Conservation (phyloP, 2,888 invertebrate genomes). For the Nemapogon koenigi region DNA sequence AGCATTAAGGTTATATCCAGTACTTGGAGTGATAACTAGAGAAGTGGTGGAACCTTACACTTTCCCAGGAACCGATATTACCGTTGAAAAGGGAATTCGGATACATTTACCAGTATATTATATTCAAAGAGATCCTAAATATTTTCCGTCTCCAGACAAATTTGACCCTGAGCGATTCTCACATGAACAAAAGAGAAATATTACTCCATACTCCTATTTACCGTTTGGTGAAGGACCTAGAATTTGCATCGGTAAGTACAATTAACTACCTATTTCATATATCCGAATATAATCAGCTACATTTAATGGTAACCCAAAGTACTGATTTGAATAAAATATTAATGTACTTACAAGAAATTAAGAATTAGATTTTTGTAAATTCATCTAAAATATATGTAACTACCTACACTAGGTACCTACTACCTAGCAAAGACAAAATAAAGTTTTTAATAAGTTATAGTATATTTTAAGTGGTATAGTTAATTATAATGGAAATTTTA, state of each 20-base stretch:
- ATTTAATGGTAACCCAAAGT: too few species aligned
- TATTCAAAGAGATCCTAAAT: slow-evolving; percentile 30
- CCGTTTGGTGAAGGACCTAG: slow-evolving; percentile 47
- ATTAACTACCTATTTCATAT: slow-evolving; percentile 10
- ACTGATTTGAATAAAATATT: too few species aligned
- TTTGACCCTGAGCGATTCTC: slow-evolving; percentile 38
- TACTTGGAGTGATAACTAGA: slow-evolving; percentile 29
- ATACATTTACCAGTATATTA: slow-evolving; percentile 38
- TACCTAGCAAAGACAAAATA: too few species aligned
- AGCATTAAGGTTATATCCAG: slow-evolving; percentile 35
- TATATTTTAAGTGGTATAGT: too few species aligned
- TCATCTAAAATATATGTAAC: too few species aligned
- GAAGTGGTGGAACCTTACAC: slow-evolving; percentile 35
- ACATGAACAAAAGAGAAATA: slow-evolving; percentile 24
- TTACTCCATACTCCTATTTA: slow-evolving; percentile 34
- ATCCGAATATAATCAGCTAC: too few species aligned
- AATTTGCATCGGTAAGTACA: slow-evolving; percentile 37
- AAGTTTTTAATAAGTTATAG: too few species aligned
- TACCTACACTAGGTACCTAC: too few species aligned
- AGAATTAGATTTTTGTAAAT: too few species aligned
- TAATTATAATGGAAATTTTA: too few species aligned
- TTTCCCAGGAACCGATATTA: slow-evolving; percentile 27
- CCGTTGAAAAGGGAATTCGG: slow-evolving; percentile 30
- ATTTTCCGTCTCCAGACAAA: slow-evolving; percentile 34
- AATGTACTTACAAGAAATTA: too few species aligned